A percentile compares a stretch with the other conserved stretches of the same genome.
Evolutionary conservation across 2,113 vertebrate genomes (phyloP).

Genomic region (Phocoena phocoena): DNA sequence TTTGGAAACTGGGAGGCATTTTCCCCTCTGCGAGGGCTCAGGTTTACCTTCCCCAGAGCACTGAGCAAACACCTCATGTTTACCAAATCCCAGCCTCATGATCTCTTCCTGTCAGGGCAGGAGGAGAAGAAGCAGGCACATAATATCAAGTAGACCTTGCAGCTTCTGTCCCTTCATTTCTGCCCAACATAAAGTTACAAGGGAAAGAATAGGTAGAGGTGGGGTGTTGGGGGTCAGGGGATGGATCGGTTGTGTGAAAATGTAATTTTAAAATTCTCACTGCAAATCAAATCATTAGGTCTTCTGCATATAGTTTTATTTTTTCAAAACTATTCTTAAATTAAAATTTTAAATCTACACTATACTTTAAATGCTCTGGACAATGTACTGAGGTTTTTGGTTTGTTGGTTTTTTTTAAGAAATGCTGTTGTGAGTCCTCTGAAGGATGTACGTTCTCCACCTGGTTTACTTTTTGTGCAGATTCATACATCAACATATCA

Average conservation of each 20-base stretch:
- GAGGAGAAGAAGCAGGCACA: not conserved
- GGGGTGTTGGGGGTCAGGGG: accelerated
- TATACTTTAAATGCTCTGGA: not conserved
- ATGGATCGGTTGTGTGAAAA: not conserved
- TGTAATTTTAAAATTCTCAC: not conserved
- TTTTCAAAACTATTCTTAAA: not conserved
- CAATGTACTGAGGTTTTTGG: not conserved
- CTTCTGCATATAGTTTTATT: not conserved
- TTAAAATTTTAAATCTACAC: not conserved
- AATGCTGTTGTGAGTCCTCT: not conserved
- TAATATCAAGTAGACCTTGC: not conserved
- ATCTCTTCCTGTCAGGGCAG: not conserved
- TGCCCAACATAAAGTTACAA: not conserved
- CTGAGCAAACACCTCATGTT: constrained; percentile 48
- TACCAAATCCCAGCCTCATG: not conserved
- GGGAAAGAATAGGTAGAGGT: not conserved
- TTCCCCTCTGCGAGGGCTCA: not conserved
- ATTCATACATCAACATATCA: not conserved
- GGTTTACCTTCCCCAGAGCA: constrained; percentile 23
- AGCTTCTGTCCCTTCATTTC: not conserved
- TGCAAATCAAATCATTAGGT: not conserved
- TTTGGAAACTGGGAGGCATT: constrained; percentile 45
- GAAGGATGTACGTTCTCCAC: not conserved
- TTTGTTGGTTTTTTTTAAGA: not conserved
- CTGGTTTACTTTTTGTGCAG: not conserved